Evolutionary conservation across 2,888 invertebrate species (phyloP), one percentile per base, ranked within the genome.

Genomic region (Drosophila borborema): DNA sequence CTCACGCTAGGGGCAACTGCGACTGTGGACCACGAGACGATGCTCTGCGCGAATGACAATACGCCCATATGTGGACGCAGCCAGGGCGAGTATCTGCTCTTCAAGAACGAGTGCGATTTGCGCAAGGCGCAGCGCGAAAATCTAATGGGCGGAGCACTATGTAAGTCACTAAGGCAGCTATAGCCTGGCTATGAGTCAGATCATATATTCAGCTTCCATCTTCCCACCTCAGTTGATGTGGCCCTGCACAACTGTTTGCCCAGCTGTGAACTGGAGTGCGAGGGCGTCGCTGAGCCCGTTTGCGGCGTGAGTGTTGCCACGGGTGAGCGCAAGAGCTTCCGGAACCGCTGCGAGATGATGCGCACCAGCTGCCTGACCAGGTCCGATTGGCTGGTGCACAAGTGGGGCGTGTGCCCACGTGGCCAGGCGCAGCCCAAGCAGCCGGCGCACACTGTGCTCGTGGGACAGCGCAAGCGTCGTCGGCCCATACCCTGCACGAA

Each of bases 51-150:
- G 64, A 72, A 74, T 54, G 91, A 89, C 34, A 80, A 83, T 20
- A 73, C 80, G 16, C 91, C 89, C 18, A 72, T 82, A 20, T 91
- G 91, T 65, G 89, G 78, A 1, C 64, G 78, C 6, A 74, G 62
- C 43, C 74, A 69, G 0, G 77, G 74, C 36, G 80, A 79, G 54
- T 84, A 83, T 71, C 66, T 91, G 53, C 45, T 91, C 6, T 91
- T 91, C 63, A 77, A 80, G 45, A 91, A 89, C 58, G 86, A 83
- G 48, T 91, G 91, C 53, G 81, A 86, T 36, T 54, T 90, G 58
- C 38, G 79, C 14, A 86, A 82, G 74, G 81, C 86, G 34, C 90
- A 91, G 65, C 77, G 78, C 5, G 79, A 81, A 53, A 78, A 80
- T 20, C 69, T 80, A 0, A 58, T 81, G 48, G 79, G 59, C 2